Percentiles rank a stretch among this genome's conserved stretches.
These are phyloP conservation scores for Tricholaema leucomelas DNA, from an alignment of 2,113 vertebrate species.

Conservation along the genomic window DNA sequence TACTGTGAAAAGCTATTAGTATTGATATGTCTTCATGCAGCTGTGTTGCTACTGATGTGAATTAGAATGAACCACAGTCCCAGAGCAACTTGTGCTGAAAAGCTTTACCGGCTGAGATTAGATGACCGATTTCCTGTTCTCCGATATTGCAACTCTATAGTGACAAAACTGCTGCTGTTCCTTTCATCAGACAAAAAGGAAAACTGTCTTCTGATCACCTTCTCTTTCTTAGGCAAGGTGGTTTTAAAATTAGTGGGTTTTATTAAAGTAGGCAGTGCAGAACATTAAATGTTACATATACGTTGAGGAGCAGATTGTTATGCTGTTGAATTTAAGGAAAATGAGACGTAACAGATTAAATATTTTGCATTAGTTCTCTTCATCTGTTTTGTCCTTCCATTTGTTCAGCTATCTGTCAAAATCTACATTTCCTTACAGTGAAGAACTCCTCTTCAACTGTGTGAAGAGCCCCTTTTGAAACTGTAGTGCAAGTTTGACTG, in stretches of 20 bases:
- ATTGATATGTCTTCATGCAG: background rate
- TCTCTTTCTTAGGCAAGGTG: background rate
- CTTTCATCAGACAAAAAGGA: background rate
- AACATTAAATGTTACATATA: background rate
- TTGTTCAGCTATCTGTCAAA: too few relatives aligned
- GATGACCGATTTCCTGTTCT: background rate
- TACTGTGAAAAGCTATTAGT: background rate
- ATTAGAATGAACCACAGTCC: background rate
- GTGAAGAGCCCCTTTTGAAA: background rate
- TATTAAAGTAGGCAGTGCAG: background rate
- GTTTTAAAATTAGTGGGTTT: background rate
- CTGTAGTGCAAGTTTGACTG: background rate
- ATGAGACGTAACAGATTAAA: too few relatives aligned
- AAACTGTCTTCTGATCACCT: background rate
- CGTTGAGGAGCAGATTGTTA: too few relatives aligned
- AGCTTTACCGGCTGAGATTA: background rate
- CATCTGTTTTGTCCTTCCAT: too few relatives aligned
- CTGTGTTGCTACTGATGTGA: background rate
- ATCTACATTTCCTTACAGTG: too few relatives aligned
- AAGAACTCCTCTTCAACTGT: too few relatives aligned
- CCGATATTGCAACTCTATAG: background rate
- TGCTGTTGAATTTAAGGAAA: too few relatives aligned
- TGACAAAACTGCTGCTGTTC: too few relatives aligned
- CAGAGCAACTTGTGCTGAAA: conserved; percentile 4
- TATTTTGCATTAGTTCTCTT: too few relatives aligned